Evolutionary conservation across 2,113 vertebrate genomes (phyloP).

Genomic region (Gobio gobio): DNA sequence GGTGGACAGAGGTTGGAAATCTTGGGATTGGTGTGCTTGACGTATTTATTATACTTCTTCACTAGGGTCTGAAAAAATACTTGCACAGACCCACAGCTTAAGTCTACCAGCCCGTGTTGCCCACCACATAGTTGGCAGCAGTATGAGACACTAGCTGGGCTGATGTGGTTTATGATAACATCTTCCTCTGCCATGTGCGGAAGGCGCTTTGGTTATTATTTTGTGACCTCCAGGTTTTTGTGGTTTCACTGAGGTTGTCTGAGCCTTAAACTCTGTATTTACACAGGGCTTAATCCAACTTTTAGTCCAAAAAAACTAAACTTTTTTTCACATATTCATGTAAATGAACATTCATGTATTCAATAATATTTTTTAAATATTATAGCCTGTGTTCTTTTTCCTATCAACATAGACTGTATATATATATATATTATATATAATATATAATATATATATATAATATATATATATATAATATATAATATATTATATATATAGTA

Average conservation of each 20-base stretch:
- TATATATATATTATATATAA: too few species aligned
- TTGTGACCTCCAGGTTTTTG: constrained; percentile 35
- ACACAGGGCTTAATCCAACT: not conserved
- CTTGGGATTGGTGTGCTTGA: constrained; percentile 27
- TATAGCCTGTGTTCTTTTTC: too few species aligned
- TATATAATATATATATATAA: too few species aligned
- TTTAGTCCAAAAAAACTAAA: not conserved
- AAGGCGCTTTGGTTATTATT: constrained; percentile 40
- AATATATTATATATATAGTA: too few species aligned
- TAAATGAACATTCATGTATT: too few species aligned
- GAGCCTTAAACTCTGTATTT: constrained; percentile 14
- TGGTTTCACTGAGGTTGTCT: constrained; percentile 14
- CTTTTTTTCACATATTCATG: too few species aligned
- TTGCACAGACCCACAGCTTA: constrained; percentile 16
- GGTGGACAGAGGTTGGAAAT: constrained; percentile 57
- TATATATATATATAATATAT: too few species aligned
- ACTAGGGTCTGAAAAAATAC: constrained; percentile 59
- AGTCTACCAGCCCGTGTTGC: not conserved
- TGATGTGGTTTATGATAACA: constrained; percentile 41
- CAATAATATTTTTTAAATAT: too few species aligned
- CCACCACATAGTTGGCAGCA: constrained; percentile 48
- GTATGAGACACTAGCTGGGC: constrained; percentile 9
- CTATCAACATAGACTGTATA: too few species aligned
- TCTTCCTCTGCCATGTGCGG: constrained; percentile 25
- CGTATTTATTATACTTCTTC: constrained; percentile 55